Evolutionary conservation across 2,888 invertebrate genomes (phyloP), one percentile per base, ranked within the genome.

Genomic region (Tubulanus polymorphus): DNA sequence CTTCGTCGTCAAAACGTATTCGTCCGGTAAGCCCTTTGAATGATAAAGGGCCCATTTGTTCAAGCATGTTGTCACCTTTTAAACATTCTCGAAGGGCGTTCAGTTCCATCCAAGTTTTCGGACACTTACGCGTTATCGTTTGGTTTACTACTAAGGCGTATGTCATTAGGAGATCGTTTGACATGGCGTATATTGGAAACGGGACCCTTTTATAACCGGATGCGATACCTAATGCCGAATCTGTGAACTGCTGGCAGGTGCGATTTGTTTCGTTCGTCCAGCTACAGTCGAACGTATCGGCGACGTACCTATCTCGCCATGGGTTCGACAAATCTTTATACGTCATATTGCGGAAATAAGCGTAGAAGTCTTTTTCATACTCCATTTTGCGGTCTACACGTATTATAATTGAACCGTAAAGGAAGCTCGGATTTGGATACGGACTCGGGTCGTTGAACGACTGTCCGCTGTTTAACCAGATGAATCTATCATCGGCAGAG

Each of bases 1-100:
- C 73, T 25, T 68, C 62, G 41, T 63, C 52, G 54, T 74, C 69
- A 53, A 74, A 74, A 10, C 63, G 56, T 37, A 71, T 63, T 30
- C 64, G 61, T 0, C 71, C 71, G 46, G 57, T 61, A 20, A 64
- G 61, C 10, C 71, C 70, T 10, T 59, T 50, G 48, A 69, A 69
- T 20, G 56, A 52, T 2, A 68, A 56, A 12, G 55, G 57, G 48
- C 63, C 61, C 26, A 73, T 53, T 37, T 64, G 62, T 18, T 59
- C 27, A n/a, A 65, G 56, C 6, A 72, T 61, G 5, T 52, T 56
- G 15, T 61, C 54, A n/a, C 61, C 61, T 12, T 51, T 56, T 6
- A 71, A 51, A 49, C 71, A 72, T 1, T 46, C 48, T 12, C 61
- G 53, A 3, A 65, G 51, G 8, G 57, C 49, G 2, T 41, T 20